These are phyloP conservation scores for Nilaparvata lugens DNA, from an alignment of 1,140 invertebrate genomes.

Conservation along the genomic window DNA sequence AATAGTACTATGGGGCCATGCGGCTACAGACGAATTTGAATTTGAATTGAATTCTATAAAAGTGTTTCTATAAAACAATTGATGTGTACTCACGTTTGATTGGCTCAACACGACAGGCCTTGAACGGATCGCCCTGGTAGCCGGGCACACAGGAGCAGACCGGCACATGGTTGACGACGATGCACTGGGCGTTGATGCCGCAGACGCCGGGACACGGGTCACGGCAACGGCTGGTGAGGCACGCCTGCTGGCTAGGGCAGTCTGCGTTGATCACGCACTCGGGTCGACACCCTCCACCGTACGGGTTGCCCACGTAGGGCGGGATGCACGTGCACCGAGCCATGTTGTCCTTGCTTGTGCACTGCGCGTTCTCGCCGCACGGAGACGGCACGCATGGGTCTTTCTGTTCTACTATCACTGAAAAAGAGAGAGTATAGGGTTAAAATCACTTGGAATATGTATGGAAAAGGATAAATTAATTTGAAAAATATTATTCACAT, in stretches of 20 bases:
- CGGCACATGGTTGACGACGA: constrained; percentile 70
- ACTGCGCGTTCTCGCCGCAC: constrained; percentile 72
- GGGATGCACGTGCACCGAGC: constrained; percentile 72
- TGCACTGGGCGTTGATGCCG: constrained; percentile 66
- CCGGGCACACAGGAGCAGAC: constrained; percentile 66
- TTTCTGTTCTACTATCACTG: constrained; percentile 31
- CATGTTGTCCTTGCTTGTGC: constrained; percentile 52
- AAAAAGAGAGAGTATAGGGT: constrained; percentile 8
- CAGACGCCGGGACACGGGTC: constrained; percentile 80
- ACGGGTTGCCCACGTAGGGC: constrained; percentile 60
- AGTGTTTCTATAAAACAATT: background rate
- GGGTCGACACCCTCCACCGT: constrained; percentile 47
- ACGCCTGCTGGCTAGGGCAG: constrained; percentile 66
- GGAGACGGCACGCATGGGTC: constrained; percentile 70
- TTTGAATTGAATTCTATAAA: too few relatives aligned
- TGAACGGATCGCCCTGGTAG: constrained; percentile 72
- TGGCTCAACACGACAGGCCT: constrained; percentile 54
- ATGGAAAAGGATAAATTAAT: too few relatives aligned
- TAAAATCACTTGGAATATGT: too few relatives aligned
- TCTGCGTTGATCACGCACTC: constrained; percentile 72
- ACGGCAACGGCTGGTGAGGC: constrained; percentile 73
- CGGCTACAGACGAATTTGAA: too few relatives aligned
- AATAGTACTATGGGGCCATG: too few relatives aligned
- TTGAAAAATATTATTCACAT: too few relatives aligned
- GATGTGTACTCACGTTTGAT: constrained; percentile 46